phyloP scores from a whole-genome alignment of 1,140 invertebrate species.

The Camponotus pennsylvanicus region DNA sequence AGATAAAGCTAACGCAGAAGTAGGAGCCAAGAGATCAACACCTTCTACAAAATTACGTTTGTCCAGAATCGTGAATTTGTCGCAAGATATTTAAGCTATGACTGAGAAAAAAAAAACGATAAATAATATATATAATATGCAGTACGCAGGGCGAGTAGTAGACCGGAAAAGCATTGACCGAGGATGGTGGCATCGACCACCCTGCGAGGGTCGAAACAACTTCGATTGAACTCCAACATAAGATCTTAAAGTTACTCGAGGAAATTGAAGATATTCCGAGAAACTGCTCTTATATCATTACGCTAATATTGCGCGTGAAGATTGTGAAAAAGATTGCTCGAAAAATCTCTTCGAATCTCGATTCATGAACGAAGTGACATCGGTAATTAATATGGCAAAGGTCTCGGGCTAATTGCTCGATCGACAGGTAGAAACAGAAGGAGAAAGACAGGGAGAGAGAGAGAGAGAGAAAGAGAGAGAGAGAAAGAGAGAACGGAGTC shows the following conservation, averaged over 20 bases:
- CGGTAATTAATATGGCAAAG: slow-evolving; percentile 23
- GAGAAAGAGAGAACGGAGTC: not conserved
- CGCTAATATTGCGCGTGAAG: not conserved
- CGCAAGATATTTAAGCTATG: too few species aligned
- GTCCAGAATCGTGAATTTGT: too few species aligned
- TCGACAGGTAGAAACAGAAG: slow-evolving; percentile 17
- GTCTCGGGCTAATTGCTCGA: slow-evolving; percentile 14
- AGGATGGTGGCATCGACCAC: not conserved
- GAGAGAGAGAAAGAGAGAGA: slow-evolving; percentile 34
- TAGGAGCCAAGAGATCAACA: not conserved
- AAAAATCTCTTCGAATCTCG: not conserved
- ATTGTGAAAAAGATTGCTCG: not conserved
- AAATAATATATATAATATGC: too few species aligned
- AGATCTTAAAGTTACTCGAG: not conserved
- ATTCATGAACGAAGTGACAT: not conserved
- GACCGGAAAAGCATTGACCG: slow-evolving; percentile 22
- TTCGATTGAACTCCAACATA: not conserved
- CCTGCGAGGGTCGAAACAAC: not conserved
- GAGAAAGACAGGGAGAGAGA: slow-evolving; percentile 20
- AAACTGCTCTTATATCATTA: not conserved
- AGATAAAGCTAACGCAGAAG: not conserved
- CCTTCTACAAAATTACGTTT: not conserved
- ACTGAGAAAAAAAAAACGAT: not conserved
- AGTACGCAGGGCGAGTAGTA: not conserved
- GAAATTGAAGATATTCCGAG: not conserved